phyloP scores from a whole-genome alignment of 2,888 invertebrate genomes.

The Druceiella hillmani region DNA sequence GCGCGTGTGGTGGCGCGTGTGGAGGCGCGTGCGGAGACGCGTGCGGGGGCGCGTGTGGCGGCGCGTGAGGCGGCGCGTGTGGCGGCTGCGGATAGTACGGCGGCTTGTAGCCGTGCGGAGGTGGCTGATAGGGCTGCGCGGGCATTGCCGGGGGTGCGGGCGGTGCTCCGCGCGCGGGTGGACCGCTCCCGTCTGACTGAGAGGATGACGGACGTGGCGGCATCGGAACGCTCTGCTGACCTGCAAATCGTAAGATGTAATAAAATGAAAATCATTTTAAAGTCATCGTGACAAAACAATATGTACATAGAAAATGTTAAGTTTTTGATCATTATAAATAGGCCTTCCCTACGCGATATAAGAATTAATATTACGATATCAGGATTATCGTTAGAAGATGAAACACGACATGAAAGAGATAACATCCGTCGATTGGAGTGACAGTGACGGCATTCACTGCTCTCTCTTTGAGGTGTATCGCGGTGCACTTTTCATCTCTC shows the following conservation, averaged over 20 bases:
- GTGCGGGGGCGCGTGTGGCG: constrained; percentile 30
- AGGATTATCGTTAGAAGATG: too few species aligned
- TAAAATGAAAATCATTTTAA: not conserved
- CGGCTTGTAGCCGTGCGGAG: constrained; percentile 34
- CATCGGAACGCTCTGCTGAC: constrained; percentile 92
- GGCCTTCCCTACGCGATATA: too few species aligned
- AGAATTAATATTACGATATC: too few species aligned
- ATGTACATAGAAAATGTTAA: too few species aligned
- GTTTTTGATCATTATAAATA: too few species aligned
- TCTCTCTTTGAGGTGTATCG: too few species aligned
- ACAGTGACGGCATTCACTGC: too few species aligned
- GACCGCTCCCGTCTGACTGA: constrained; percentile 54
- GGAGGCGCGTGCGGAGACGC: constrained; percentile 51
- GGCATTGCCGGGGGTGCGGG: constrained; percentile 30
- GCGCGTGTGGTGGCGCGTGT: constrained; percentile 49
- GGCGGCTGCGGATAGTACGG: constrained; percentile 37
- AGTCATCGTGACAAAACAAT: not conserved
- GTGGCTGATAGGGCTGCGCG: constrained; percentile 37
- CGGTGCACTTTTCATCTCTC: too few species aligned
- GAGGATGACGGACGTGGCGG: constrained; percentile 90
- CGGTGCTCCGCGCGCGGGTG: constrained; percentile 33
- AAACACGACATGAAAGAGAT: too few species aligned
- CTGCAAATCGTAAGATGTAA: constrained; percentile 40
- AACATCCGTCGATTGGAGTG: too few species aligned
- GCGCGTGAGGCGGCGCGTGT: constrained; percentile 44